Evolutionary conservation across 2,888 invertebrate species (phyloP).

Genomic region (Diarsia brunnea): DNA sequence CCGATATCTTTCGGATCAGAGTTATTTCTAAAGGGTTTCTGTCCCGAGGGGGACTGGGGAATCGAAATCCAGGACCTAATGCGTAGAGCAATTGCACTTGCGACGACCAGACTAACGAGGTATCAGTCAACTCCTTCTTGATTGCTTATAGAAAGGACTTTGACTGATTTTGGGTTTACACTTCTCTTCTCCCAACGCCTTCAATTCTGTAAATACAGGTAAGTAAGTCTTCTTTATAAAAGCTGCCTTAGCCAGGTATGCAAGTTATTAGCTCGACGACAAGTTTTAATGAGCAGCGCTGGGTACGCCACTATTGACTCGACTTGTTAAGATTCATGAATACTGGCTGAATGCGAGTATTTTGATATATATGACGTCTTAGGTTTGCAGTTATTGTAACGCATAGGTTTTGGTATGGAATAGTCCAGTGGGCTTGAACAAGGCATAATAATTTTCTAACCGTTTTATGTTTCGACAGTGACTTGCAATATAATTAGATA

Average conservation of each 20-base stretch:
- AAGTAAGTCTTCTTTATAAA: slow-evolving; percentile 16
- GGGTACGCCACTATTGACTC: slow-evolving; percentile 55
- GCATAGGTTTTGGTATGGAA: background rate
- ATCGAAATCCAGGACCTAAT: too few species aligned
- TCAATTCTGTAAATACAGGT: background rate
- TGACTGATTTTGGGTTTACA: too few species aligned
- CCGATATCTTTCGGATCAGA: too few species aligned
- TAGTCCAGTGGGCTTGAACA: too few species aligned
- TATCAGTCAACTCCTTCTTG: too few species aligned
- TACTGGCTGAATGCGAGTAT: slow-evolving; percentile 26
- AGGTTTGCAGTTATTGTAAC: slow-evolving; percentile 7
- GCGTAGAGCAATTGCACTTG: too few species aligned
- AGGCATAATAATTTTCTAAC: too few species aligned
- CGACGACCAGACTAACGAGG: too few species aligned
- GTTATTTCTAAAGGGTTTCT: too few species aligned
- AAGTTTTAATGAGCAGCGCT: slow-evolving; percentile 68
- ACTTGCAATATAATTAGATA: background rate
- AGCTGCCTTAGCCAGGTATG: slow-evolving; percentile 57
- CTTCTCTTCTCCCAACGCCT: too few species aligned
- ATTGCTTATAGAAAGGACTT: too few species aligned
- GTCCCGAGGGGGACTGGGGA: too few species aligned
- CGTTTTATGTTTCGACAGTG: background rate
- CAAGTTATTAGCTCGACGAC: slow-evolving; percentile 65
- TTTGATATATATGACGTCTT: slow-evolving; percentile 14
- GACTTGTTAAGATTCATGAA: slow-evolving; percentile 61